phyloP scores from a whole-genome alignment of 1,140 invertebrate species.

The Habropoda laboriosa region DNA sequence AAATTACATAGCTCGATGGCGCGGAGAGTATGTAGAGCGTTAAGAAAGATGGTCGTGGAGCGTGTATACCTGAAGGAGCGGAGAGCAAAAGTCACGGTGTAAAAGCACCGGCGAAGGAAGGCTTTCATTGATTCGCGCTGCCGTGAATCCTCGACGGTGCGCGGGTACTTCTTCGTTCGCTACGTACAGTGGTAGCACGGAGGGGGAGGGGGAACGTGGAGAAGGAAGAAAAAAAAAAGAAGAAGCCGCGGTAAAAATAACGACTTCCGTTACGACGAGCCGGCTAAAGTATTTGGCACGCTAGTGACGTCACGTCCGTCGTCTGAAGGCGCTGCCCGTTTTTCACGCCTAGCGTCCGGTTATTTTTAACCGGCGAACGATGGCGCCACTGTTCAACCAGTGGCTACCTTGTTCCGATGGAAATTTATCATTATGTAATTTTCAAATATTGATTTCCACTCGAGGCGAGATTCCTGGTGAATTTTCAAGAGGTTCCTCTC shows the following conservation, averaged over 20 bases:
- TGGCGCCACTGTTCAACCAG: not conserved
- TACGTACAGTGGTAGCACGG: too few species aligned
- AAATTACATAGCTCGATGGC: too few species aligned
- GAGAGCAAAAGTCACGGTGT: not conserved
- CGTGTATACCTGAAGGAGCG: not conserved
- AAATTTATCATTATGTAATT: not conserved
- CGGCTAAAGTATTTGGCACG: conserved; percentile 55
- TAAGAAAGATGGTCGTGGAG: not conserved
- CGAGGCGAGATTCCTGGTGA: too few species aligned
- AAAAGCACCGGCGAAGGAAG: too few species aligned
- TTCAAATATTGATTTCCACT: too few species aligned
- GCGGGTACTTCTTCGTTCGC: too few species aligned
- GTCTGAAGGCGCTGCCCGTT: conserved; percentile 51
- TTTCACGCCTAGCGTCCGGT: conserved; percentile 2
- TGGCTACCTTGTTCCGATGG: not conserved
- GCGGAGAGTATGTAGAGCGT: not conserved
- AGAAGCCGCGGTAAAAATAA: conserved; percentile 49
- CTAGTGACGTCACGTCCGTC: conserved; percentile 65
- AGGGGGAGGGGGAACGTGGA: too few species aligned
- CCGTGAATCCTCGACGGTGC: conserved; percentile 49
- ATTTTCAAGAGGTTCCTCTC: too few species aligned
- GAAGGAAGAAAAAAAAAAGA: too few species aligned
- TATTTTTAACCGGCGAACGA: conserved; percentile 26
- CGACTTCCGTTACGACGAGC: conserved; percentile 55
- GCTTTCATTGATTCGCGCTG: conserved; percentile 17